Conservation (phyloP, 2,797 vertebrate genomes). For the Parotocinclus haroldoi region DNA sequence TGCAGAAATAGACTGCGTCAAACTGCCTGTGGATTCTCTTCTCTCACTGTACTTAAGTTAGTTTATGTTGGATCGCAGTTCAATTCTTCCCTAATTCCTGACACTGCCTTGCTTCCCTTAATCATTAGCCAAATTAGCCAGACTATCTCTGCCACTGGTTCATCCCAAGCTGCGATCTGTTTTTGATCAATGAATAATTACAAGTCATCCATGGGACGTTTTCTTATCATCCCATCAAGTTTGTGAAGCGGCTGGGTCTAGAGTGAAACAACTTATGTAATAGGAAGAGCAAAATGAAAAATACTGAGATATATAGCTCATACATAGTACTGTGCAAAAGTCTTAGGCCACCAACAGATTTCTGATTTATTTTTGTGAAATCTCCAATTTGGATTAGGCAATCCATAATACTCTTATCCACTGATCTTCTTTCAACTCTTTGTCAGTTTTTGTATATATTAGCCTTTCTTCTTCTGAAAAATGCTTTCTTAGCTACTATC, state of each 20-base stretch:
- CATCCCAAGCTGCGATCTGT: constrained; percentile 6
- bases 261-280: background rate
- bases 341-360: too few relatives aligned
- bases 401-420: too few relatives aligned
- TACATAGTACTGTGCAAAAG: background rate
- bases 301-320: background rate
- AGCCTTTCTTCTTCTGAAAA: too few relatives aligned
- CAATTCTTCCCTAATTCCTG: too few relatives aligned
- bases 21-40: constrained; percentile 1
- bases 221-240: constrained; percentile 14
- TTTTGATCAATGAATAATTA: constrained; percentile 22
- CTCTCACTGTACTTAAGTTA: constrained; percentile 8
- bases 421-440: too few relatives aligned
- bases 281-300: background rate
- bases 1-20: constrained; percentile 23
- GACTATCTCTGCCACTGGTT: constrained; percentile 4
- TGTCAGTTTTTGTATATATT: too few relatives aligned
- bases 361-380: too few relatives aligned
- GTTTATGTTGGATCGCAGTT: constrained; percentile 21
- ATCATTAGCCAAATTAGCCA: constrained; percentile 26
- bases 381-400: too few relatives aligned
- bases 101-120: constrained; percentile 15
- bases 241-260: constrained; percentile 13
- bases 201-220: constrained; percentile 11
- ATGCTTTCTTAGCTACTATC: too few relatives aligned